Evolutionary conservation across 2,797 vertebrate genomes (phyloP).

Genomic region (Syngnathus rostellatus): DNA sequence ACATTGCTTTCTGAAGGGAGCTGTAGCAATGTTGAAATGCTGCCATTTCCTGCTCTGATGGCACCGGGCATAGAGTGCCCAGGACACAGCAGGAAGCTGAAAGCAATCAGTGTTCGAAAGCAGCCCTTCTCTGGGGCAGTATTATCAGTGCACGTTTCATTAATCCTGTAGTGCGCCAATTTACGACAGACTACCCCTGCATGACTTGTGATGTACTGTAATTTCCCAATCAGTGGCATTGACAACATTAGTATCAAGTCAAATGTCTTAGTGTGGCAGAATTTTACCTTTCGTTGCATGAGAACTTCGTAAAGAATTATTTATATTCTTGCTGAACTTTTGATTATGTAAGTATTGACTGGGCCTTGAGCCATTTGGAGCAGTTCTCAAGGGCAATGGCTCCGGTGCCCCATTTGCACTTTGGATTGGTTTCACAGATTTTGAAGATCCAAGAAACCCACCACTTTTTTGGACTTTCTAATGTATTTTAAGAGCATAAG

Average conservation of each 20-base stretch:
- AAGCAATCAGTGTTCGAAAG: constrained; percentile 63
- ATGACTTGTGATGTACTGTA: constrained; percentile 19
- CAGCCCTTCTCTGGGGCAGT: constrained; percentile 53
- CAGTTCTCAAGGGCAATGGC: no score
- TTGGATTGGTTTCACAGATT: no score
- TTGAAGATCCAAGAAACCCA: no score
- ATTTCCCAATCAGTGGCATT: constrained; percentile 37
- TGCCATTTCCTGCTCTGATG: constrained; percentile 33
- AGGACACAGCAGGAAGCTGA: constrained; percentile 38
- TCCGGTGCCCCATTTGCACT: no score
- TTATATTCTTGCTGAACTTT: background rate
- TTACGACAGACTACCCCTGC: constrained; percentile 39
- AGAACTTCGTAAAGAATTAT: background rate
- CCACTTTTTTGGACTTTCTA: no score
- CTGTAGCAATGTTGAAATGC: constrained; percentile 22
- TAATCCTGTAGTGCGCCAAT: constrained; percentile 55
- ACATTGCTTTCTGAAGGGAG: constrained; percentile 29
- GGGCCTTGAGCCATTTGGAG: no score
- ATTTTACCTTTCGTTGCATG: background rate
- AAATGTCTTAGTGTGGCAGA: constrained; percentile 22
- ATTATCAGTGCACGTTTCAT: constrained; percentile 57
- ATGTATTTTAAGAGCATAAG: no score
- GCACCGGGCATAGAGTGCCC: constrained; percentile 35
- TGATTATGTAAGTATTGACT: background rate
- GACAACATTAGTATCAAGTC: constrained; percentile 25